Evolutionary conservation across 2,888 invertebrate genomes (phyloP).

Genomic region (Eristalinus aeneus): DNA sequence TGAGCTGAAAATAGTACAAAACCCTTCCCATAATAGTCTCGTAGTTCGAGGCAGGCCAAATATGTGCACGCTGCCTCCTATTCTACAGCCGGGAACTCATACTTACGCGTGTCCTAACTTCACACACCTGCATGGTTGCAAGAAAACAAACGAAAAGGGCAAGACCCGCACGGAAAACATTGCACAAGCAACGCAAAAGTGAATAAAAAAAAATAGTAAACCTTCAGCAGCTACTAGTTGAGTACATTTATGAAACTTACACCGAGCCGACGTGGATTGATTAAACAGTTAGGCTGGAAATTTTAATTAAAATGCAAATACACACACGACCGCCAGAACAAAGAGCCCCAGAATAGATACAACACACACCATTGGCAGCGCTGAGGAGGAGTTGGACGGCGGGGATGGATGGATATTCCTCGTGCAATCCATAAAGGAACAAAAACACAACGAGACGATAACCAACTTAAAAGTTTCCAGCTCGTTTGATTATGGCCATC

Average conservation of each 20-base stretch:
- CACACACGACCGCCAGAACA: slow-evolving; percentile 42
- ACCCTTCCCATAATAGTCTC: not conserved
- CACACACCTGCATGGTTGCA: not conserved
- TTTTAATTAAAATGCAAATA: slow-evolving; percentile 75
- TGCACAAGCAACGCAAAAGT: not conserved
- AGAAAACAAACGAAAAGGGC: not conserved
- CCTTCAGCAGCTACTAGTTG: slow-evolving; percentile 8
- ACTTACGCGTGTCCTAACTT: too few species aligned
- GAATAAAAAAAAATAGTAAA: not conserved
- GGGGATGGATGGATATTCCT: slow-evolving; percentile 11
- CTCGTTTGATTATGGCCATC: slow-evolving; percentile 63
- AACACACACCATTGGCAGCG: not conserved
- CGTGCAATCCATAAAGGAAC: slow-evolving; percentile 30
- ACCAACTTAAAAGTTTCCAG: slow-evolving; percentile 53
- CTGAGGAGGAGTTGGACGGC: not conserved
- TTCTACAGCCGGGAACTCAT: too few species aligned
- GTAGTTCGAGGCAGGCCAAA: not conserved
- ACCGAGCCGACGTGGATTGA: slow-evolving; percentile 67
- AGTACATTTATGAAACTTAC: slow-evolving; percentile 68
- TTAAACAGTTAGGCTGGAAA: slow-evolving; percentile 72
- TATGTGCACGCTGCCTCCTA: too few species aligned
- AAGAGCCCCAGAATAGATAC: slow-evolving; percentile 35
- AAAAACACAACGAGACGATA: slow-evolving; percentile 1
- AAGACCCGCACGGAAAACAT: not conserved
- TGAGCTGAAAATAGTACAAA: not conserved